These are phyloP conservation scores for Eristalis arbustorum DNA, from an alignment of 2,888 invertebrate genomes.

Conservation along the genomic window DNA sequence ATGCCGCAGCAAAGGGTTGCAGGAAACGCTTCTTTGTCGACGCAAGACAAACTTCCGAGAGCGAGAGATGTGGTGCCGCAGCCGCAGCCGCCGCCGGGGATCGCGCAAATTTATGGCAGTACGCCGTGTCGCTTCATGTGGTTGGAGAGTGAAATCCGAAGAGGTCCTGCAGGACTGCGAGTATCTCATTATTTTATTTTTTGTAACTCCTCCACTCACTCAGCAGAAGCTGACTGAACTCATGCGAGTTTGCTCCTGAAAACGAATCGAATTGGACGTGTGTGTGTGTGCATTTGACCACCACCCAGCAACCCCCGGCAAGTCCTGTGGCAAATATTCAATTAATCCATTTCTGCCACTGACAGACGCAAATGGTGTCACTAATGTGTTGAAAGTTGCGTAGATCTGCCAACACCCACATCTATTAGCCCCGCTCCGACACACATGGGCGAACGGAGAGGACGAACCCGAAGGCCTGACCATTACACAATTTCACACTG, in stretches of 20 bases:
- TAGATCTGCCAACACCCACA: slow-evolving; percentile 48
- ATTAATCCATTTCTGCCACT: slow-evolving; percentile 70
- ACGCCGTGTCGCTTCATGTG: slow-evolving; percentile 31
- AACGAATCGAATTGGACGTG: slow-evolving; percentile 42
- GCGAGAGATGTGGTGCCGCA: slow-evolving; percentile 16
- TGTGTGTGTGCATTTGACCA: slow-evolving; percentile 28
- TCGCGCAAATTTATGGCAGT: slow-evolving; percentile 38
- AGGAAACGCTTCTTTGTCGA: slow-evolving; percentile 57
- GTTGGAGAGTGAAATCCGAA: slow-evolving; percentile 33
- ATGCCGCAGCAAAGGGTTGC: slow-evolving; percentile 56
- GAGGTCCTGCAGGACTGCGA: slow-evolving; percentile 51
- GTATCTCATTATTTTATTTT: slow-evolving; percentile 64
- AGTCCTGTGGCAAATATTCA: slow-evolving; percentile 59
- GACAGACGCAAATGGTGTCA: slow-evolving; percentile 71
- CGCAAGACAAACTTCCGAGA: slow-evolving; percentile 62
- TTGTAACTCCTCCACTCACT: not conserved
- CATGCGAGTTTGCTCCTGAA: not conserved
- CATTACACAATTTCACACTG: slow-evolving; percentile 68
- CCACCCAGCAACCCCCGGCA: slow-evolving; percentile 24
- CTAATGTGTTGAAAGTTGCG: slow-evolving; percentile 70
- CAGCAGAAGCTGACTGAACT: not conserved
- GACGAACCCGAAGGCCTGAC: slow-evolving; percentile 38
- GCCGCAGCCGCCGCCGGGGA: slow-evolving; percentile 36
- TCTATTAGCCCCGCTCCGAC: slow-evolving; percentile 53
- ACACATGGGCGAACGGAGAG: not conserved